These are phyloP conservation scores for Serinus canaria DNA, from an alignment of 2,113 vertebrate genomes.

Conservation along the genomic window DNA sequence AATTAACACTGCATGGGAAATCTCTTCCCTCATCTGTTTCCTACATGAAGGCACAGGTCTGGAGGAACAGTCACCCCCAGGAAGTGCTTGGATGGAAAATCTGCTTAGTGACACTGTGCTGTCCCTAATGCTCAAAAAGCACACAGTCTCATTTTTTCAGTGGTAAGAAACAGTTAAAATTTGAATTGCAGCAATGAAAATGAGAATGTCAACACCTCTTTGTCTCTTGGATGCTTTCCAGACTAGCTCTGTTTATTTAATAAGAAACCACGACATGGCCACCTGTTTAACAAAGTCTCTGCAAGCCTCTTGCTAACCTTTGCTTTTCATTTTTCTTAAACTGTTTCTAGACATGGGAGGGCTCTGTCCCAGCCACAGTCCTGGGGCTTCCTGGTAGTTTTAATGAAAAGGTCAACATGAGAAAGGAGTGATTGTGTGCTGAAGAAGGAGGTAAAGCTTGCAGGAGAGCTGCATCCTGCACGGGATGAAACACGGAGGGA, in stretches of 20 bases:
- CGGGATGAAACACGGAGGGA: accelerated
- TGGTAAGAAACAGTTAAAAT: background rate
- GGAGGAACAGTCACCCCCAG: accelerated
- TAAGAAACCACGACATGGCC: background rate
- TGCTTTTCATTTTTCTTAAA: background rate
- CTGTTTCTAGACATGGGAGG: background rate
- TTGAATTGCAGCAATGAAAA: conserved; percentile 18
- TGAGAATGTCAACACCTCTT: conserved; percentile 11
- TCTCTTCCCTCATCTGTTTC: background rate
- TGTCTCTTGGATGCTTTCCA: conserved; percentile 3
- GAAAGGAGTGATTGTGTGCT: background rate
- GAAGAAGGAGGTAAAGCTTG: background rate
- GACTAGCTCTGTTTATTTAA: conserved; percentile 23
- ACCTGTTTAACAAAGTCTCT: background rate
- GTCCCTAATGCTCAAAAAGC: background rate
- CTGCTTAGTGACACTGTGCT: background rate
- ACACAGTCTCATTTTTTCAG: accelerated
- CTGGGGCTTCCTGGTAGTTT: background rate
- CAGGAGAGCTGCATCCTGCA: background rate
- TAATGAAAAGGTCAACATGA: conserved; percentile 19
- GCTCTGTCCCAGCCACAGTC: background rate
- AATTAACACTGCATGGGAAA: background rate
- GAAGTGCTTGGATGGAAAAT: background rate
- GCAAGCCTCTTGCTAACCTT: background rate
- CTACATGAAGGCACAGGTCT: background rate